Evolutionary conservation across 2,113 vertebrate genomes (phyloP).

Genomic region (Macrotis lagotis): DNA sequence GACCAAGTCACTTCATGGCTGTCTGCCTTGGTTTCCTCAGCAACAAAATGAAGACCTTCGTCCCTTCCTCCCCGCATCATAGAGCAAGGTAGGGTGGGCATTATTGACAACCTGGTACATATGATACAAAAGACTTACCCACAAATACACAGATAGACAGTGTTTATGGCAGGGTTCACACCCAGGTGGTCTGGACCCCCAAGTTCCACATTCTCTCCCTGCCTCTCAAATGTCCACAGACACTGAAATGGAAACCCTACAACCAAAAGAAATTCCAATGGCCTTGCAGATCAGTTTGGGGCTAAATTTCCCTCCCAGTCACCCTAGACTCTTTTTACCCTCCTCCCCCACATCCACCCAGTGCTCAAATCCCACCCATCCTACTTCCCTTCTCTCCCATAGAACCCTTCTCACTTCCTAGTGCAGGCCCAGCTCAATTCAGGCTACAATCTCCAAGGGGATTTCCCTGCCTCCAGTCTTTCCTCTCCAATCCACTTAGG

Average conservation of each 20-base stretch:
- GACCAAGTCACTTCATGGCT: not conserved
- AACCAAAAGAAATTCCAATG: not conserved
- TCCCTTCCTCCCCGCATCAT: not conserved
- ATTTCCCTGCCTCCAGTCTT: not conserved
- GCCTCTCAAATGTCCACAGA: not conserved
- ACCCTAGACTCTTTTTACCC: not conserved
- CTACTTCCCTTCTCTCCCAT: too few relatives aligned
- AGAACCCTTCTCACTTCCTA: not conserved
- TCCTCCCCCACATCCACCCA: not conserved
- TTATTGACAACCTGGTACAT: not conserved
- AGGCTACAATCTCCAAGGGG: not conserved
- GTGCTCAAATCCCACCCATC: too few relatives aligned
- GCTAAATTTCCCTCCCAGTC: not conserved
- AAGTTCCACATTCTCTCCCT: not conserved
- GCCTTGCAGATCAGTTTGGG: not conserved
- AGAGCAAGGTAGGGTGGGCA: not conserved
- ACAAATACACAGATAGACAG: not conserved
- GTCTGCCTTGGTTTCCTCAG: not conserved
- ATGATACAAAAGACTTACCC: not conserved
- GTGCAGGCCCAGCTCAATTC: not conserved
- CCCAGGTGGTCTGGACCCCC: not conserved
- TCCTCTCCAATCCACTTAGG: not conserved
- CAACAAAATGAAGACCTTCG: not conserved
- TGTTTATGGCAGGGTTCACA: not conserved
- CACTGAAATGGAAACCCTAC: not conserved